These are phyloP conservation scores for Clusia tigrina DNA, from an alignment of 2,888 invertebrate species.

Conservation along the genomic window DNA sequence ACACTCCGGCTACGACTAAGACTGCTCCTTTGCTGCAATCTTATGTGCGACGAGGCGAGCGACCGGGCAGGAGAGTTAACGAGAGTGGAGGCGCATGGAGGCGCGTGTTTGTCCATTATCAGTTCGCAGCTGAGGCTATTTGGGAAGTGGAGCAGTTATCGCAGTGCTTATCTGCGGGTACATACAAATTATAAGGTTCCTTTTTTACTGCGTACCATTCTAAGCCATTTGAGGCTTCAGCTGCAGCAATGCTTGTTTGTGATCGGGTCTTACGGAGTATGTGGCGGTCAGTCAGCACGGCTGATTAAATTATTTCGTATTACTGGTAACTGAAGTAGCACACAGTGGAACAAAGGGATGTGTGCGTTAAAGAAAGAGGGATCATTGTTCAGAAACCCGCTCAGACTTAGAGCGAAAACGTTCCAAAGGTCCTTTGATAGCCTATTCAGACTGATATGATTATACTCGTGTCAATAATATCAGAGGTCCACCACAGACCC, in stretches of 20 bases:
- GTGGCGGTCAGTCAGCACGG: neutral
- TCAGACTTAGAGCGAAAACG: no score
- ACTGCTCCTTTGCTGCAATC: neutral
- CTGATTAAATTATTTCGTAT: neutral
- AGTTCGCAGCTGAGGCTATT: conserved; percentile 2
- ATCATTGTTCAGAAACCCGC: no score
- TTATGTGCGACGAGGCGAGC: neutral
- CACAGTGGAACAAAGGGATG: neutral
- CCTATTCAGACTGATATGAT: no score
- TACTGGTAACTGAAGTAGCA: neutral
- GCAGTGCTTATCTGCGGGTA: conserved; percentile 2
- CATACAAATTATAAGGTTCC: conserved; percentile 7
- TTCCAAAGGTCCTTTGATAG: no score
- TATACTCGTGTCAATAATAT: no score
- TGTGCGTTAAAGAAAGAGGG: neutral
- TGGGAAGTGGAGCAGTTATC: conserved; percentile 3
- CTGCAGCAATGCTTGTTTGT: neutral
- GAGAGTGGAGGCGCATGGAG: conserved; percentile 5
- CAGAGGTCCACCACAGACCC: no score
- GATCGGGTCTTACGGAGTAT: neutral
- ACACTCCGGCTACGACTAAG: neutral
- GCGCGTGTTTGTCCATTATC: conserved; percentile 15
- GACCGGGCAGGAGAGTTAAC: neutral
- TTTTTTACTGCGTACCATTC: neutral
- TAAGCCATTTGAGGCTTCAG: neutral